Evolutionary conservation across 2,797 vertebrate species (phyloP).

Genomic region (Novumbra hubbsi): DNA sequence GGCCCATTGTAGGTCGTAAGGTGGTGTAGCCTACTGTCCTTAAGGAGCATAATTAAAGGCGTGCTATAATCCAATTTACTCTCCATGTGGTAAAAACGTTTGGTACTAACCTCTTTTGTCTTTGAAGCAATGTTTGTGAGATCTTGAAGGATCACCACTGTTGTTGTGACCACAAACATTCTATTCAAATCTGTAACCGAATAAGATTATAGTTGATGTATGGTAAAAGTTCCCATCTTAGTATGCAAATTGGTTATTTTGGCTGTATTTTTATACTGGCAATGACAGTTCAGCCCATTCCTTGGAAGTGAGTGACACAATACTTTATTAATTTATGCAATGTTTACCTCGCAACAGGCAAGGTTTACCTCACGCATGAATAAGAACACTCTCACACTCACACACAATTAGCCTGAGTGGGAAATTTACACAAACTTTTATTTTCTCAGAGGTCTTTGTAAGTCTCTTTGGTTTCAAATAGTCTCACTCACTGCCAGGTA

Average conservation of each 20-base stretch:
- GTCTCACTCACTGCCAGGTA: not conserved
- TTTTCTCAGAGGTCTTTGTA: not conserved
- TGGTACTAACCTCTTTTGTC: not conserved
- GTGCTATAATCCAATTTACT: not conserved
- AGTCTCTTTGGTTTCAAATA: not conserved
- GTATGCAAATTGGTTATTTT: not conserved
- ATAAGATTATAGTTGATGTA: not conserved
- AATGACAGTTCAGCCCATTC: not conserved
- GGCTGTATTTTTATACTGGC: not conserved
- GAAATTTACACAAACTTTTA: not conserved
- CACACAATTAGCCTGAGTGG: not conserved
- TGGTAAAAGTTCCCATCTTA: not conserved
- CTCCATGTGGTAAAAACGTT: conserved; percentile 43
- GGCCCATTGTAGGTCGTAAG: conserved; percentile 58
- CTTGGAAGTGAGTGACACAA: not conserved
- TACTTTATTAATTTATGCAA: not conserved
- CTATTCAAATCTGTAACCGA: not conserved
- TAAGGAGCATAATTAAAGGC: conserved; percentile 15
- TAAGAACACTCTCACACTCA: not conserved
- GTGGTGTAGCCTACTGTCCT: conserved; percentile 50
- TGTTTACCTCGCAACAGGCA: not conserved
- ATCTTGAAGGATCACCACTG: not conserved
- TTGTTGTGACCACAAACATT: not conserved
- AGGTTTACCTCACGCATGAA: too few relatives aligned
- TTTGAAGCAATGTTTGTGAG: not conserved